These are phyloP conservation scores for Seriola aureovittata DNA, from an alignment of 2,113 vertebrate genomes.

Conservation along the genomic window DNA sequence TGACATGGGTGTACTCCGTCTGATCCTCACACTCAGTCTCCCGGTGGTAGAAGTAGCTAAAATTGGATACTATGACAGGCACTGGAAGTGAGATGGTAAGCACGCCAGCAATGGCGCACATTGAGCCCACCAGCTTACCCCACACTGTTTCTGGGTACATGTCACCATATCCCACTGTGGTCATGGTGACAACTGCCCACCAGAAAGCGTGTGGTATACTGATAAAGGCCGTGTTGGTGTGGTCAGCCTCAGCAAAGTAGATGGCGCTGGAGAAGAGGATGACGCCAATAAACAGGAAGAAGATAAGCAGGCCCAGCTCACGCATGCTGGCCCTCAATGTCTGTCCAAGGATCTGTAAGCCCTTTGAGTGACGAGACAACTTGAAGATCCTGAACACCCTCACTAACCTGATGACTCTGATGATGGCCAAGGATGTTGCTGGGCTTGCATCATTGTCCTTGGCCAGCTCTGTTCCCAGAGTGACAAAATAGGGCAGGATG, in stretches of 20 bases:
- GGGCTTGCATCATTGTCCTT: constrained; percentile 73
- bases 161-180: constrained; percentile 93
- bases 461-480: constrained; percentile 87
- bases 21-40: constrained; percentile 85
- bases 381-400: constrained; percentile 92
- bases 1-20: constrained; percentile 82
- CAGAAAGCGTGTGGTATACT: constrained; percentile 93
- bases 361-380: constrained; percentile 91
- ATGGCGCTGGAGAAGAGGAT: constrained; percentile 91
- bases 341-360: constrained; percentile 92
- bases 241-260: constrained; percentile 92
- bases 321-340: constrained; percentile 92
- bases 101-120: constrained; percentile 92
- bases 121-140: constrained; percentile 91
- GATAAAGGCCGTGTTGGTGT: constrained; percentile 85
- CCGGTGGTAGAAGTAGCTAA: constrained; percentile 85
- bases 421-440: constrained; percentile 87
- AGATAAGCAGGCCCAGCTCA: constrained; percentile 91
- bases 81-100: constrained; percentile 91
- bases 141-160: constrained; percentile 90
- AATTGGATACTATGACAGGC: constrained; percentile 85
- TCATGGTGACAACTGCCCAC: constrained; percentile 95
- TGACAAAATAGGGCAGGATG: constrained; percentile 91
- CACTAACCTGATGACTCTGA: constrained; percentile 90
- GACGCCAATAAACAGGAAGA: constrained; percentile 89